These are phyloP conservation scores for Brachionus rotundiformis DNA, from an alignment of 1,140 invertebrate species.

Conservation along the genomic window DNA sequence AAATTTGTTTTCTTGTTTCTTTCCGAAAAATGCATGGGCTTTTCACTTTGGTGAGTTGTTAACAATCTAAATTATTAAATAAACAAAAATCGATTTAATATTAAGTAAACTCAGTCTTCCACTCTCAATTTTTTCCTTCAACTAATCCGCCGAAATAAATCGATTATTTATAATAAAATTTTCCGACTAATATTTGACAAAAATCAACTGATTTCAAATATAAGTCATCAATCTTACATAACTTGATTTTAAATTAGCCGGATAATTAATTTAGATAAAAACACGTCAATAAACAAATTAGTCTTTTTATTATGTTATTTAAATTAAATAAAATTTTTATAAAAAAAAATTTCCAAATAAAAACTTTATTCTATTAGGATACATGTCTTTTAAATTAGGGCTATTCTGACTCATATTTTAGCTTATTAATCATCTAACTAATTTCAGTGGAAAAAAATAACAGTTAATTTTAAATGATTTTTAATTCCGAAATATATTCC, in stretches of 20 bases:
- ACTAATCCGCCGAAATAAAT: background rate
- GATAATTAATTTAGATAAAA: no score
- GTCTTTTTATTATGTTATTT: no score
- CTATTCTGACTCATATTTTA: background rate
- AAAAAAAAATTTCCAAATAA: no score
- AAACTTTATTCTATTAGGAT: no score
- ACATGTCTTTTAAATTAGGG: no score
- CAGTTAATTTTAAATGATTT: slow-evolving; percentile 1
- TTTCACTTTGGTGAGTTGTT: background rate
- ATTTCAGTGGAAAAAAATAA: background rate
- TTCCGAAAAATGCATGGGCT: slow-evolving; percentile 4
- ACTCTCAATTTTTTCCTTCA: background rate
- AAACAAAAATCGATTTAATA: slow-evolving; percentile 11
- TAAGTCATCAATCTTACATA: background rate
- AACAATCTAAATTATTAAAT: background rate
- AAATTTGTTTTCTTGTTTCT: background rate
- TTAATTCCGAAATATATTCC: background rate
- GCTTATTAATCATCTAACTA: background rate
- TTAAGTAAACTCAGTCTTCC: background rate
- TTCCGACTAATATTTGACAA: slow-evolving; percentile 3
- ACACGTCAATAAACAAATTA: no score
- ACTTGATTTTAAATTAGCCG: no score
- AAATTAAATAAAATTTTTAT: no score
- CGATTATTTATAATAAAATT: background rate
- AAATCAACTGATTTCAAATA: background rate